Percentiles rank a stretch among this genome's conserved stretches.
Evolutionary conservation across 2,113 vertebrate genomes (phyloP).

Genomic region (Tragelaphus scriptus): DNA sequence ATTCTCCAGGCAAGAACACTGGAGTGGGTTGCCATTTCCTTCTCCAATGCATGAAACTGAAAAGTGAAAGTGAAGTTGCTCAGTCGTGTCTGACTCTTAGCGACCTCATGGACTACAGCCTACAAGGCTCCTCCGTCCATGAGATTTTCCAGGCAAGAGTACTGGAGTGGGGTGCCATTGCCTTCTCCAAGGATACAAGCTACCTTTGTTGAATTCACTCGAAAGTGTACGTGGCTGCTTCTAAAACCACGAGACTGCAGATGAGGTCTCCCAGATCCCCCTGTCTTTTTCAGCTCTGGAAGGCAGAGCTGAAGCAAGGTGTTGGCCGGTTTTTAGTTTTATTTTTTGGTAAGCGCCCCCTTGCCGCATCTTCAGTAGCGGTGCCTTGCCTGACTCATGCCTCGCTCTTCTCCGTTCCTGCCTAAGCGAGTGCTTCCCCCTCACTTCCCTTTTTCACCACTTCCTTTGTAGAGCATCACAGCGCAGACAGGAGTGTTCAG

Average conservation of each 20-base stretch:
- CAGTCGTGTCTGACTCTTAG: too few species aligned
- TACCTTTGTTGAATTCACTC: constrained; percentile 61
- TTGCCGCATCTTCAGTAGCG: neutral
- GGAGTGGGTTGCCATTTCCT: too few species aligned
- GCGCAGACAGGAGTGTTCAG: constrained; percentile 12
- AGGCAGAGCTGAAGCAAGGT: constrained; percentile 15
- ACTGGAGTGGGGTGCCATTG: too few species aligned
- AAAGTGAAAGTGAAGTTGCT: too few species aligned
- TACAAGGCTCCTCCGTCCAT: too few species aligned
- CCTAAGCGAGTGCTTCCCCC: neutral
- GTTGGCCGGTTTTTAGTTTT: constrained; percentile 28
- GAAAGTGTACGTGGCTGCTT: constrained; percentile 49
- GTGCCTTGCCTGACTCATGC: constrained; percentile 25
- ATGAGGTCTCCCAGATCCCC: constrained; percentile 18
- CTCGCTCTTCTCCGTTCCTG: constrained; percentile 12
- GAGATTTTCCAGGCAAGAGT: too few species aligned
- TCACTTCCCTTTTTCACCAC: neutral
- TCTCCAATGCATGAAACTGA: too few species aligned
- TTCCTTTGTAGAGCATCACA: neutral
- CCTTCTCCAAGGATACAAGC: constrained; percentile 34
- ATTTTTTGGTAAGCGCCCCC: neutral
- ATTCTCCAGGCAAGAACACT: too few species aligned
- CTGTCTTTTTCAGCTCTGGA: neutral
- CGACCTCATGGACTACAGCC: too few species aligned
- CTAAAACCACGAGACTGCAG: constrained; percentile 48